A percentile compares a stretch with the other conserved stretches of the same genome.
Conservation (phyloP, 2,888 invertebrate genomes). For the Papilio protenor region DNA sequence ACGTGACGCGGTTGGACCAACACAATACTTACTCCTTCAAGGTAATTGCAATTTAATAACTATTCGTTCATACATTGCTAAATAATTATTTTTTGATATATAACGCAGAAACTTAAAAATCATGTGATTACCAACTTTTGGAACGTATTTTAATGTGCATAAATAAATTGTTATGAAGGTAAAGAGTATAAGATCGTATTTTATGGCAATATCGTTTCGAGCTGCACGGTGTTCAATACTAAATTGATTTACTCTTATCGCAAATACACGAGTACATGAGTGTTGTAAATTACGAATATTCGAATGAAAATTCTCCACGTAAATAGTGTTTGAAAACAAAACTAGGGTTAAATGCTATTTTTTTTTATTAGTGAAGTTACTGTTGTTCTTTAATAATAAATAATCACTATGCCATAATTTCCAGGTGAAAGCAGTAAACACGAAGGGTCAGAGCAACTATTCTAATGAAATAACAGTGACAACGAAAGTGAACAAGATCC, state of each 20-base stretch:
- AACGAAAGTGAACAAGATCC: conserved; percentile 93
- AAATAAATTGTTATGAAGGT: conserved; percentile 33
- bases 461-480: conserved; percentile 93
- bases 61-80: not conserved
- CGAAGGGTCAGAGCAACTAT: conserved; percentile 93
- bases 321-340: not conserved
- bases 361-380: not conserved
- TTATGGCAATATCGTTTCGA: not conserved
- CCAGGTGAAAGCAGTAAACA: conserved; percentile 93
- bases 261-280: conserved; percentile 18
- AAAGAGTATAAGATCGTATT: not conserved
- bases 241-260: conserved; percentile 36
- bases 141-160: not conserved
- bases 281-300: conserved; percentile 2
- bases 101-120: too few relatives aligned
- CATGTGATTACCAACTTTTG: not conserved
- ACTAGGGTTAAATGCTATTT: not conserved
- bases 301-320: not conserved
- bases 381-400: not conserved
- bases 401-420: not conserved
- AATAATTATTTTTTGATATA: too few relatives aligned
- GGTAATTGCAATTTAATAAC: conserved; percentile 73
- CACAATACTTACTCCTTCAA: conserved; percentile 94
- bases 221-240: conserved; percentile 11
- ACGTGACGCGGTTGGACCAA: conserved; percentile 93